Conservation (phyloP, 1,140 invertebrate genomes). For the Aphidius ervi region DNA sequence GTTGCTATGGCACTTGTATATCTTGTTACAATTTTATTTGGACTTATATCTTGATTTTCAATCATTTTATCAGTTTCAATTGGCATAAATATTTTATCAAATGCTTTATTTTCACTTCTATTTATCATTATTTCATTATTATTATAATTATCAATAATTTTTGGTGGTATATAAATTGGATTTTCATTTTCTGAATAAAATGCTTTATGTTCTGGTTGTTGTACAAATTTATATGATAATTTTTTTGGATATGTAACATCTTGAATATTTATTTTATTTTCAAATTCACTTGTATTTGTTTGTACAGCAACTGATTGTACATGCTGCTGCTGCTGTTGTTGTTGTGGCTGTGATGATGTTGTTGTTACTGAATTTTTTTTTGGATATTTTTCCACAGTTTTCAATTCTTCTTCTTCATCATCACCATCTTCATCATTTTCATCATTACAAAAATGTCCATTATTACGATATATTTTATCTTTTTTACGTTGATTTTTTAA, state of each 20-base stretch:
- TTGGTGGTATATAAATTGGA: conserved; percentile 24
- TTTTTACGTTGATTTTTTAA: too few species aligned
- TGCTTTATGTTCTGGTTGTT: not conserved
- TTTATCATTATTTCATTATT: not conserved
- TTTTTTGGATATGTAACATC: conserved; percentile 2
- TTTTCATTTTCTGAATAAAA: conserved; percentile 23
- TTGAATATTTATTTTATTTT: not conserved
- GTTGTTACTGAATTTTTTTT: not conserved
- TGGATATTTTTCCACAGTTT: too few species aligned
- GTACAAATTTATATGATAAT: not conserved
- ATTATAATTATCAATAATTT: not conserved
- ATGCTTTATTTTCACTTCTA: not conserved
- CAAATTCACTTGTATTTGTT: not conserved
- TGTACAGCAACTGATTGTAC: too few species aligned
- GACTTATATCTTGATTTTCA: conserved; percentile 47
- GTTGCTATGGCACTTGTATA: conserved; percentile 46
- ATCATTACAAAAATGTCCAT: too few species aligned
- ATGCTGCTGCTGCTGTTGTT: too few species aligned
- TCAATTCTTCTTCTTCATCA: too few species aligned
- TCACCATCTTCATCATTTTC: too few species aligned
- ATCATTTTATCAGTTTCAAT: conserved; percentile 36
- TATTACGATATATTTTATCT: too few species aligned
- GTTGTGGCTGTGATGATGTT: not conserved
- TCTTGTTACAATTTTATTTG: conserved; percentile 42
- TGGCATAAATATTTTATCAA: not conserved